Evolutionary conservation across 2,113 vertebrate genomes (phyloP).

Genomic region (Hippocampus barbouri): DNA sequence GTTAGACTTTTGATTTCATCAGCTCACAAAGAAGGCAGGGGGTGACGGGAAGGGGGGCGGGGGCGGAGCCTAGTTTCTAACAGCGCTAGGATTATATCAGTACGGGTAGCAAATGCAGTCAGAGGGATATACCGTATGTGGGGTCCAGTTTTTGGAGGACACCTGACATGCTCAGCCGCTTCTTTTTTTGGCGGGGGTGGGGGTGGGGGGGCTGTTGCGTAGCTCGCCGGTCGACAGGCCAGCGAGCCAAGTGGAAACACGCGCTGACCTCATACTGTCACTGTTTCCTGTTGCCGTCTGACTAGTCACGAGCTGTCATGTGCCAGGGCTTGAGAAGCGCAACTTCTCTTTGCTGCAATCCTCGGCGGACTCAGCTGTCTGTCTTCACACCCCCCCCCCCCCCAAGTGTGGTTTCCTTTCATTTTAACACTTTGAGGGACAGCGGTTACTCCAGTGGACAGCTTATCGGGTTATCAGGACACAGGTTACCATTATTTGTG

Average conservation of each 20-base stretch:
- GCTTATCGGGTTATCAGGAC: too few relatives aligned
- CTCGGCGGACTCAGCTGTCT: constrained; percentile 12
- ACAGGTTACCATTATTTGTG: too few relatives aligned
- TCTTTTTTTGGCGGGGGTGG: too few relatives aligned
- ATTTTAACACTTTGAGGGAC: background rate
- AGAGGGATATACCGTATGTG: constrained; percentile 1
- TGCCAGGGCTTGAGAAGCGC: constrained; percentile 28
- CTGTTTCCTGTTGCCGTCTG: constrained; percentile 19
- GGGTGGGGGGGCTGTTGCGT: background rate
- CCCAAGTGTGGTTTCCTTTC: background rate
- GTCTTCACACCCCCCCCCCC: background rate
- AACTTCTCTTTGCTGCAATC: constrained; percentile 21
- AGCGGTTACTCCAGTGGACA: too few relatives aligned
- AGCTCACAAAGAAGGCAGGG: background rate
- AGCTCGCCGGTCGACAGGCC: constrained; percentile 11
- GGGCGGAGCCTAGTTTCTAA: background rate
- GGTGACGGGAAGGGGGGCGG: background rate
- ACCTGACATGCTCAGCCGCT: constrained; percentile 23
- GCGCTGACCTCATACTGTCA: constrained; percentile 63
- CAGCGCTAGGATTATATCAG: constrained; percentile 7
- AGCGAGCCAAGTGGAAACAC: constrained; percentile 25
- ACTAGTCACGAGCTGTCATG: constrained; percentile 24
- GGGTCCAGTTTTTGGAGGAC: constrained; percentile 14
- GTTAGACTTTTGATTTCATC: background rate
- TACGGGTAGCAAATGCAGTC: constrained; percentile 2